phyloP scores from a whole-genome alignment of 2,888 invertebrate genomes.

The Chrysolina oricalcia region DNA sequence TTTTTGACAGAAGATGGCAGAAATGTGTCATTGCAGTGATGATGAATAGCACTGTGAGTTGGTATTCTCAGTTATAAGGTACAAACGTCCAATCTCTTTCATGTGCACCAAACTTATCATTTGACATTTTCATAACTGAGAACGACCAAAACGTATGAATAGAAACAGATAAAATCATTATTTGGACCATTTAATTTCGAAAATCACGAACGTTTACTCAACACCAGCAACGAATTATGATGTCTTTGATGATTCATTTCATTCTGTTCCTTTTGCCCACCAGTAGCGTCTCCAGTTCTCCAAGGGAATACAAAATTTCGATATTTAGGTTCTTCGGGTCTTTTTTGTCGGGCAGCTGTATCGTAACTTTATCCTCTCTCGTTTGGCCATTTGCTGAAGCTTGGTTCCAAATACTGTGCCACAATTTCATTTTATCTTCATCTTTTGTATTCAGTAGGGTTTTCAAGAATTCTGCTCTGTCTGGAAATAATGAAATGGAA shows the following conservation, averaged over 20 bases:
- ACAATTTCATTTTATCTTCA: constrained; percentile 63
- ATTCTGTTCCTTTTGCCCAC: constrained; percentile 30
- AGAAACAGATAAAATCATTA: background rate
- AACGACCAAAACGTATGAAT: too few species aligned
- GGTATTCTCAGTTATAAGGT: too few species aligned
- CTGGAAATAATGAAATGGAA: constrained; percentile 46
- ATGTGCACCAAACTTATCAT: too few species aligned
- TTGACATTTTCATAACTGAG: too few species aligned
- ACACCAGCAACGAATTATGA: background rate
- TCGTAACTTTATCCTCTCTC: constrained; percentile 66
- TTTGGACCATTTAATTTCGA: background rate
- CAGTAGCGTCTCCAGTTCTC: constrained; percentile 63
- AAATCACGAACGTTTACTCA: background rate
- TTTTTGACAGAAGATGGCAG: too few species aligned
- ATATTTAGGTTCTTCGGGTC: constrained; percentile 57
- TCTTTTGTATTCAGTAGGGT: constrained; percentile 64
- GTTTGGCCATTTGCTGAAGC: constrained; percentile 66
- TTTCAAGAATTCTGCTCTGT: constrained; percentile 65
- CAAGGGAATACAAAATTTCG: constrained; percentile 65
- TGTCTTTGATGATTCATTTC: constrained; percentile 5
- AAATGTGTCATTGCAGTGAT: too few species aligned
- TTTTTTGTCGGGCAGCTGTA: constrained; percentile 66
- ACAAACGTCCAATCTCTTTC: too few species aligned
- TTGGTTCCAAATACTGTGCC: constrained; percentile 68
- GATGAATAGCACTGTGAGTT: too few species aligned